Percentiles rank a stretch among this genome's conserved stretches.
phyloP scores from a whole-genome alignment of 2,797 vertebrate species.

The Manis crassicaudata region DNA sequence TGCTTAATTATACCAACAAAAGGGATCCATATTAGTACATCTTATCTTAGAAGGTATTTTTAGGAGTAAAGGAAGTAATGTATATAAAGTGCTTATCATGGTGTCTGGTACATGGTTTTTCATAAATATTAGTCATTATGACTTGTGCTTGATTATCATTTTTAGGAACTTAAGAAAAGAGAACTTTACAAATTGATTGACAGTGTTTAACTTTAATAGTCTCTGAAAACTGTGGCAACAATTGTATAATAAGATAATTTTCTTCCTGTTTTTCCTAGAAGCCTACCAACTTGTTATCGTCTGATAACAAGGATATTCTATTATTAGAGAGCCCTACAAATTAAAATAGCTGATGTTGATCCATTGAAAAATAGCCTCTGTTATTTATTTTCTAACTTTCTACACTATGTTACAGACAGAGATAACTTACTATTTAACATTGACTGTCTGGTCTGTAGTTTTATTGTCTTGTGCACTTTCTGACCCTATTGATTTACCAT shows the following conservation, averaged over 20 bases:
- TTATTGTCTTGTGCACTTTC: constrained; percentile 31
- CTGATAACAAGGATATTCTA: constrained; percentile 2
- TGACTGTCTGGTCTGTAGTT: constrained; percentile 27
- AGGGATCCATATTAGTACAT: not conserved
- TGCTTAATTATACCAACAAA: not conserved
- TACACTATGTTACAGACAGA: not conserved
- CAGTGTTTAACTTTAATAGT: constrained; percentile 11
- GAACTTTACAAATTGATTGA: not conserved
- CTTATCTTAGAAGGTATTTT: not conserved
- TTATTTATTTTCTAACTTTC: constrained; percentile 57
- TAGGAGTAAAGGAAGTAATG: not conserved
- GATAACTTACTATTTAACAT: constrained; percentile 52
- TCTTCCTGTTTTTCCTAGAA: constrained; percentile 45
- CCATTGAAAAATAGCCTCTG: not conserved
- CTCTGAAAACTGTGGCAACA: not conserved
- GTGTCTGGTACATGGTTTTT: not conserved
- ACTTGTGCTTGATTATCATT: not conserved
- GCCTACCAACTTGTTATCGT: not conserved
- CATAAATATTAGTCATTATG: not conserved
- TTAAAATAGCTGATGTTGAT: constrained; percentile 28
- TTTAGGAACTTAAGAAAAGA: constrained; percentile 33
- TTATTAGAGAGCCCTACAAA: constrained; percentile 31
- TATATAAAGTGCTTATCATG: not conserved
- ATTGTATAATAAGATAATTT: not conserved
- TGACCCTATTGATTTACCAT: constrained; percentile 60